A percentile compares a stretch with the other conserved stretches of the same genome.
phyloP scores from a whole-genome alignment of 2,797 vertebrate species.

The Xenopus petersii region DNA sequence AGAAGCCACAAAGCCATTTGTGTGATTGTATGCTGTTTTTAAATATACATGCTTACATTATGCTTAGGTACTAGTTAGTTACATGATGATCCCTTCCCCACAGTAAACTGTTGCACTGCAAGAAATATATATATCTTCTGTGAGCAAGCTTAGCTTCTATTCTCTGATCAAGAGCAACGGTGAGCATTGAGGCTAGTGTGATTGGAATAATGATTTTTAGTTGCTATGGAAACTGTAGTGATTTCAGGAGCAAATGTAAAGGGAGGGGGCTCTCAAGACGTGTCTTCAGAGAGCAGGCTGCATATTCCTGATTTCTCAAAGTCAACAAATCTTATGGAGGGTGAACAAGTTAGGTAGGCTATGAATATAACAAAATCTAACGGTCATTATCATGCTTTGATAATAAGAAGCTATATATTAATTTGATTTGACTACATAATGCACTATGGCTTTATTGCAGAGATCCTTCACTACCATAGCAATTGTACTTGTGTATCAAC shows the following conservation, averaged over 20 bases:
- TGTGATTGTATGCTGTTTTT: no score
- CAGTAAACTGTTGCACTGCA: conserved; percentile 32
- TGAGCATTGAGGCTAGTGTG: conserved; percentile 45
- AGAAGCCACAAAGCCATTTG: no score
- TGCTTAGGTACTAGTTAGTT: neutral
- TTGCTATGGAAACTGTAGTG: conserved; percentile 57
- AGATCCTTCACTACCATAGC: no score
- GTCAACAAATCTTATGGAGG: conserved; percentile 7
- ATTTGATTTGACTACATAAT: no score
- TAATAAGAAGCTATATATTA: no score
- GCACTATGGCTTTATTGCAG: no score
- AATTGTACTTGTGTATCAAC: no score
- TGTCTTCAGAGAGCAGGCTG: conserved; percentile 21
- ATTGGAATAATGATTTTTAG: conserved; percentile 56
- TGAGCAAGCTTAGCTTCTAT: conserved; percentile 20
- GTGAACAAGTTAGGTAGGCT: neutral
- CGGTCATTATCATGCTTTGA: neutral
- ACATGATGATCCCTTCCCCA: neutral
- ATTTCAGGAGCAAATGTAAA: conserved; percentile 36
- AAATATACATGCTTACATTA: no score
- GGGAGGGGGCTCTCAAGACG: conserved; percentile 24
- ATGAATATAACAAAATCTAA: conserved; percentile 9
- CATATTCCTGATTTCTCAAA: conserved; percentile 21
- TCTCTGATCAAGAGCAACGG: conserved; percentile 42
- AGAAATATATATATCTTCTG: conserved; percentile 28